phyloP scores from a whole-genome alignment of 2,113 vertebrate genomes.

The Sceloporus undulatus region DNA sequence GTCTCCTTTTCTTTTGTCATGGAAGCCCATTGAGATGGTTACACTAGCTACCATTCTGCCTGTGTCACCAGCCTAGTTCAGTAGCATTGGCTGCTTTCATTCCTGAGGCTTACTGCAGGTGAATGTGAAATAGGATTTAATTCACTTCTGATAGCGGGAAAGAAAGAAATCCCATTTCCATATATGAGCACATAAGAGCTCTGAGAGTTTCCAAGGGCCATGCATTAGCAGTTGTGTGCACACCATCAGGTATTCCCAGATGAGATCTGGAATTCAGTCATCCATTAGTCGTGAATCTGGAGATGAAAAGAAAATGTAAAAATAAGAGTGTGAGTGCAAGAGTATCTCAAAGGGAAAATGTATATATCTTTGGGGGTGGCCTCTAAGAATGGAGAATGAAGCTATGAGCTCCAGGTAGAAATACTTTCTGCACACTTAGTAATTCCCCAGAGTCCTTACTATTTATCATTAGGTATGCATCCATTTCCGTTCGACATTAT shows the following conservation, averaged over 20 bases:
- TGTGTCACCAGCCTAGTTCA: background rate
- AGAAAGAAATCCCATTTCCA: conserved; percentile 2
- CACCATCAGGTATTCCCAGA: conserved; percentile 1
- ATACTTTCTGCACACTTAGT: fast-evolving
- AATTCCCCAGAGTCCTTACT: background rate
- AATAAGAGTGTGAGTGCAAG: background rate
- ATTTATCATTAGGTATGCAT: background rate
- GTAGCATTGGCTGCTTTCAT: background rate
- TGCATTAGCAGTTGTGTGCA: conserved; percentile 9
- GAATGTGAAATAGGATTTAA: background rate
- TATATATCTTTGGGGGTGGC: conserved; percentile 3
- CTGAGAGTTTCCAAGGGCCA: conserved; percentile 10
- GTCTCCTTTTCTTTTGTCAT: no score
- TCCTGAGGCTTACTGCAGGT: background rate
- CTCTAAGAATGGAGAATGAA: conserved; percentile 23
- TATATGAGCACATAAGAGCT: background rate
- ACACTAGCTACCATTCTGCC: background rate
- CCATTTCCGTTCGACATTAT: background rate
- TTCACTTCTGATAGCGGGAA: background rate
- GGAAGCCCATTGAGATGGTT: no score
- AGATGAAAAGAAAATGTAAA: conserved; percentile 13
- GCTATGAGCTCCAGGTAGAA: conserved; percentile 6
- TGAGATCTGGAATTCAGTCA: background rate
- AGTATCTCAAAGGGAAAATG: conserved; percentile 9
- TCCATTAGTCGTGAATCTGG: conserved; percentile 25